Conservation (phyloP, 2,113 vertebrate genomes). For the Anolis sagrei region DNA sequence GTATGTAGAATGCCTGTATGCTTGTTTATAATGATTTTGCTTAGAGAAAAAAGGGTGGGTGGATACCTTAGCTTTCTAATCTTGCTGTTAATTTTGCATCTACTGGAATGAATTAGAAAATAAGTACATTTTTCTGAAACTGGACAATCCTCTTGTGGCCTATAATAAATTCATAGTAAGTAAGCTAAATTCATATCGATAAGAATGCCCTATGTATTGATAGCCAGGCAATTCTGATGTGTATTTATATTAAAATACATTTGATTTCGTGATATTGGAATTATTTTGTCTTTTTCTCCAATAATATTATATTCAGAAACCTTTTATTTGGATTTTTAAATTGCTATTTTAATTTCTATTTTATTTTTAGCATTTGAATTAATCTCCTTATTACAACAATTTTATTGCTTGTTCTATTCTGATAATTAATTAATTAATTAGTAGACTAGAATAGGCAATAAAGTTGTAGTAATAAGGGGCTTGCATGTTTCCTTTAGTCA, state of each 20-base stretch:
- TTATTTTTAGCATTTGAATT: no score
- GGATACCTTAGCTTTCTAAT: background rate
- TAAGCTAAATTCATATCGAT: background rate
- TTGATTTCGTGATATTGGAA: background rate
- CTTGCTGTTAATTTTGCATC: slow-evolving; percentile 5
- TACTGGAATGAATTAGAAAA: background rate
- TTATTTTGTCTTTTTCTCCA: no score
- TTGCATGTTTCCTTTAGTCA: no score
- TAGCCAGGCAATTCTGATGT: background rate
- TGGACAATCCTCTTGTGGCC: background rate
- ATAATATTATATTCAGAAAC: background rate
- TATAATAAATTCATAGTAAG: background rate
- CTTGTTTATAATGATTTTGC: background rate
- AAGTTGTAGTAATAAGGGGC: no score
- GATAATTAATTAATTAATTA: no score
- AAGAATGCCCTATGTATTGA: background rate
- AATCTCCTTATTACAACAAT: no score
- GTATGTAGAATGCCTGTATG: background rate
- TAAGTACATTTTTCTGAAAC: background rate
- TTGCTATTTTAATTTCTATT: background rate
- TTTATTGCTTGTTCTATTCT: no score
- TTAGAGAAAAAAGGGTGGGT: background rate
- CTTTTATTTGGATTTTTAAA: background rate
- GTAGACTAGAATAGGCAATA: background rate
- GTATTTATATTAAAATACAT: background rate